A percentile compares a stretch with the other conserved stretches of the same genome.
Conservation (phyloP, 1,140 invertebrate genomes). For the Phenacoccus solenopsis region DNA sequence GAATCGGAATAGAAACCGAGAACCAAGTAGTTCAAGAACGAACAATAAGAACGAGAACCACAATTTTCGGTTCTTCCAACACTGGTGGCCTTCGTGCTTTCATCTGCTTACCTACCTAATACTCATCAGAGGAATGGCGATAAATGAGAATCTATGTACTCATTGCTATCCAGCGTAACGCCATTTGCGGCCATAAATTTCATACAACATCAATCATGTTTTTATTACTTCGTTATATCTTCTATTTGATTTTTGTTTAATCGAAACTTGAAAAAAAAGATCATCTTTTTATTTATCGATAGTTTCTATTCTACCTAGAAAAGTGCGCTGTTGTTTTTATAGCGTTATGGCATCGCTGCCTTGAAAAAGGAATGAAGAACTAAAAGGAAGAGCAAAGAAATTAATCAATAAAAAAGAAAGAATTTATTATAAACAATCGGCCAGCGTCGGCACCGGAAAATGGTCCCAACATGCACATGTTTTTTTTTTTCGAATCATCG, state of each 20-base stretch:
- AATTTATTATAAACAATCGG: conserved; percentile 7
- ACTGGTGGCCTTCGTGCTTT: too few relatives aligned
- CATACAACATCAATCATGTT: too few relatives aligned
- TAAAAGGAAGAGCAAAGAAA: neutral
- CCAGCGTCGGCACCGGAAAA: neutral
- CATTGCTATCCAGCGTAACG: too few relatives aligned
- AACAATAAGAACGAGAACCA: too few relatives aligned
- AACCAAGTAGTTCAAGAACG: too few relatives aligned
- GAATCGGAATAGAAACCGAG: too few relatives aligned
- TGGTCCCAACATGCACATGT: conserved; percentile 8
- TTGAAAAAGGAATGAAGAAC: neutral
- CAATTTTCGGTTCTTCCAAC: too few relatives aligned
- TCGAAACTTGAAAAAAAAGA: too few relatives aligned
- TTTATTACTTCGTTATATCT: neutral
- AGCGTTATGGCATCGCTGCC: neutral
- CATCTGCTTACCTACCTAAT: too few relatives aligned
- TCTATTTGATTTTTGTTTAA: neutral
- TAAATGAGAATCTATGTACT: too few relatives aligned
- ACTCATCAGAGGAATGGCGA: too few relatives aligned
- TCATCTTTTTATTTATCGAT: neutral
- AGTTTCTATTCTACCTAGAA: neutral
- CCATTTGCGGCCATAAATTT: too few relatives aligned
- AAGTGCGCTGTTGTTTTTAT: neutral
- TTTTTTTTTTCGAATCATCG: neutral
- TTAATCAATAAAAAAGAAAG: conserved; percentile 9